Base-by-base conservation (phyloP, 1,140 invertebrate genomes). In the Aculops lycopersici region DNA sequence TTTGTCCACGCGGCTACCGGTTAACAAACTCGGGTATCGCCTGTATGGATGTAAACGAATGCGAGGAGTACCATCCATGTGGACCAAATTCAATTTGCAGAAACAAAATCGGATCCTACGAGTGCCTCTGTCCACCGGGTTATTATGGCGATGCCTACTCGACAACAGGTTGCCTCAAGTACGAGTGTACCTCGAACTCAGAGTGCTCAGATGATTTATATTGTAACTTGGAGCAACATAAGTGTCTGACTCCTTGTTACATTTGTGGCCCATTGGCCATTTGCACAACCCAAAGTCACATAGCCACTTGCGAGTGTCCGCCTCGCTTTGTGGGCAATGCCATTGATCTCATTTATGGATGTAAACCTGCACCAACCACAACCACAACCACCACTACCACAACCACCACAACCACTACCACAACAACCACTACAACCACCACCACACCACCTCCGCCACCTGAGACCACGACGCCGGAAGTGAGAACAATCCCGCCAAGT, bases 261-360 rank as follows among this genome's bases (percentile, higher is more conserved):
- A 44, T 42, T 80, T 83, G 78, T 50, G 76, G 76, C 15, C 59
- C 72, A 41, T 78, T 80, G 55, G 71, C 77, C 0, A 64, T 70
- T 42, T 84, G 78, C 49, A 58, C 57, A 17, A 65, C 69, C 1
- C 58, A 64, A 31, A 63, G 69, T 46, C 75, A 80, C 52, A 54
- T 64, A 39, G 64, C 74, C 1, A 55, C 67, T 17, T 86, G 80
- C 52, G 55, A 59, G 13, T 86, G 80, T 53, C 69, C 70, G 48
- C 47, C 59, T 35, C 76, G 74, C 1, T 81, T 68, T 52, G 69
- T 69, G 47, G 76, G 75, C 1, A 71, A 81, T 58, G 66, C 76
- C 1, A 64, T 67, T 56, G 46, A 52, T 21, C 44, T 47, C 35
- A 46, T 42, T 35, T 37, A 38, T 18, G 51, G 51, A n/a, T 52